phyloP scores from a whole-genome alignment of 2,113 vertebrate genomes.

The Silurus glanis region DNA sequence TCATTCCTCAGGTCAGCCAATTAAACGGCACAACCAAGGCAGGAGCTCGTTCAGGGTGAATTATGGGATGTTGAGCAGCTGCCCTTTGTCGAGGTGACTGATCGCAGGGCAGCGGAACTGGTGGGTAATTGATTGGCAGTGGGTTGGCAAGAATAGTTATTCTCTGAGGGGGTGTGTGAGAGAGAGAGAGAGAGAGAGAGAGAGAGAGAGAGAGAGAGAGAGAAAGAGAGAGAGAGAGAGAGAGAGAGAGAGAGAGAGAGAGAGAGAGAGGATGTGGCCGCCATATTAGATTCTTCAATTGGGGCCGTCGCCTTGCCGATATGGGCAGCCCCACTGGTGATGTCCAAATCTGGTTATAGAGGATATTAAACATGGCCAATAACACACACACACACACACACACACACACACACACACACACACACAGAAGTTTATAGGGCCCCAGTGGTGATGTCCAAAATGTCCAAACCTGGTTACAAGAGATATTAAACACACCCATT shows the following conservation, averaged over 20 bases:
- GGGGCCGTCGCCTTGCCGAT: constrained; percentile 83
- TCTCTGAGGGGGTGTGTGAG: constrained; percentile 12
- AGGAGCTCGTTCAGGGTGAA: constrained; percentile 85
- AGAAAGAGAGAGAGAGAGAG: constrained; percentile 12
- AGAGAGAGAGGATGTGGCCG: constrained; percentile 47
- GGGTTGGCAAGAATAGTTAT: constrained; percentile 31
- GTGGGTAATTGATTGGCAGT: constrained; percentile 53
- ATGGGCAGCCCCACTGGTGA: constrained; percentile 84
- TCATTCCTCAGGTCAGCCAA: constrained; percentile 99
- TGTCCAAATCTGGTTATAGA: constrained; percentile 74
- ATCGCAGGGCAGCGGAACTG: constrained; percentile 49
- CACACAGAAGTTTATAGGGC: constrained; percentile 57
- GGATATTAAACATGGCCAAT: constrained; percentile 58
- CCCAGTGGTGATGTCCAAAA: constrained; percentile 90
- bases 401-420: constrained; percentile 42
- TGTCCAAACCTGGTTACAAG: constrained; percentile 73
- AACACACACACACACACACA: constrained; percentile 42
- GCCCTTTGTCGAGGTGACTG: constrained; percentile 55
- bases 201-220: too few relatives aligned
- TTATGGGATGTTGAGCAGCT: constrained; percentile 92
- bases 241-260: constrained; percentile 20
- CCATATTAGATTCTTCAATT: constrained; percentile 88
- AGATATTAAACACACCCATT: constrained; percentile 59
- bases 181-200: constrained; percentile 53
- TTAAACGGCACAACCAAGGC: constrained; percentile 72